A percentile compares a stretch with the other conserved stretches of the same genome.
Conservation (phyloP, 2,113 vertebrate species). For the Paracanthobrama guichenoti region DNA sequence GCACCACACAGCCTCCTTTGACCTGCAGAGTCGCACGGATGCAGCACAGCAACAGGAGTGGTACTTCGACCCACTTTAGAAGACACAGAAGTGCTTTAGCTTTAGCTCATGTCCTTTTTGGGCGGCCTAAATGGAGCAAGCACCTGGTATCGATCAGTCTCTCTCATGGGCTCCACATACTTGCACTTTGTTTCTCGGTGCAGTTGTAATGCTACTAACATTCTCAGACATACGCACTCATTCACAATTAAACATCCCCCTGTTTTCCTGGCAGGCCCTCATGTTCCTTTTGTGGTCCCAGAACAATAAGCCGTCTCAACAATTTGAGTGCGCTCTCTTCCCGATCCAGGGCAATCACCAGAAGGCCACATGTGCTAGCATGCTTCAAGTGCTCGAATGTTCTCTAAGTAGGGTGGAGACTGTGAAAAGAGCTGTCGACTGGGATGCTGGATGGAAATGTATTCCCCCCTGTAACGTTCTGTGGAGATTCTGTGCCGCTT, state of each 20-base stretch:
- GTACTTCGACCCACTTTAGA: conserved; percentile 49
- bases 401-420: conserved; percentile 12
- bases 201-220: conserved; percentile 9
- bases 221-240: conserved; percentile 26
- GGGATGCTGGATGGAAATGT: neutral
- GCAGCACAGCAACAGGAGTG: conserved; percentile 23
- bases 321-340: conserved; percentile 26
- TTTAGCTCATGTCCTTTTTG: conserved; percentile 45
- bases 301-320: conserved; percentile 27
- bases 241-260: conserved; percentile 40
- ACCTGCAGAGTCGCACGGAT: neutral
- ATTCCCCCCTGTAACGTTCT: conserved; percentile 11
- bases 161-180: conserved; percentile 28
- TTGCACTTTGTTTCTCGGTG: conserved; percentile 28
- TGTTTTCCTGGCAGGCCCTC: conserved; percentile 20
- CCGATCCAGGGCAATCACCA: neutral
- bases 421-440: conserved; percentile 5
- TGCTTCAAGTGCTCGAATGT: conserved; percentile 8
- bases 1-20: neutral
- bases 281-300: conserved; percentile 5
- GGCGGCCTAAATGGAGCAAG: conserved; percentile 51
- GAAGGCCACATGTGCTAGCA: conserved; percentile 18
- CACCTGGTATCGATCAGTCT: conserved; percentile 56
- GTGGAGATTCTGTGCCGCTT: neutral
- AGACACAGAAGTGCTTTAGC: conserved; percentile 39